These are phyloP conservation scores for Bryconaethiops microstoma DNA, from an alignment of 2,797 vertebrate genomes.

Conservation along the genomic window DNA sequence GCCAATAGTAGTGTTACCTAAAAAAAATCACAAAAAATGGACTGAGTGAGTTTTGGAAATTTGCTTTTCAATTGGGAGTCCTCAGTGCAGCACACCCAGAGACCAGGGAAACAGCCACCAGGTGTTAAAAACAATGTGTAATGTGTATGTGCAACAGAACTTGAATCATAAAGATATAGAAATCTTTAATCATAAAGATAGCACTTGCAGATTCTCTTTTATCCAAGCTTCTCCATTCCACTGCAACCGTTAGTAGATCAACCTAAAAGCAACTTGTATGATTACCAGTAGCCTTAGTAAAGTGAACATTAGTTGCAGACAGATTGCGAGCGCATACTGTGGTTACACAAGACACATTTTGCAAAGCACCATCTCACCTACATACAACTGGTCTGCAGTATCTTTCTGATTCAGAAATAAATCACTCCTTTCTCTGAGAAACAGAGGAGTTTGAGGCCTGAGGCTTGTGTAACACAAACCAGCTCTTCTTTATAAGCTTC, in stretches of 20 bases:
- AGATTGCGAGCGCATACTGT: not conserved
- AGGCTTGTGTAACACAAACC: not conserved
- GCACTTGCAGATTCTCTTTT: too few relatives aligned
- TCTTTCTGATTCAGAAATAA: not conserved
- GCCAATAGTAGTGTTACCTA: too few relatives aligned
- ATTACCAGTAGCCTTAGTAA: not conserved
- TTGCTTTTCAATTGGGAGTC: too few relatives aligned
- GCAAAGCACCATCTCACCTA: not conserved
- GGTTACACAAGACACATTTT: not conserved
- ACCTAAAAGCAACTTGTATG: not conserved
- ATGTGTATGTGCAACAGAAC: too few relatives aligned
- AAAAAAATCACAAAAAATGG: too few relatives aligned
- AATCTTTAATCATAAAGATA: too few relatives aligned
- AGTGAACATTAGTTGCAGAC: not conserved
- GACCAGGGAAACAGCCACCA: too few relatives aligned
- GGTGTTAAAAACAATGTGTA: too few relatives aligned
- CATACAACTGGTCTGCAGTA: not conserved
- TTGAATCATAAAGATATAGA: too few relatives aligned
- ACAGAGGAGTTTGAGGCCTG: not conserved
- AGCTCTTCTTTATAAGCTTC: not conserved
- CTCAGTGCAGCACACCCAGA: too few relatives aligned
- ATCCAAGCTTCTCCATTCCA: not conserved
- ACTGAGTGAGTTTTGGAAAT: too few relatives aligned
- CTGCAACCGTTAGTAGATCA: not conserved
- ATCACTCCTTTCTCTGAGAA: not conserved